Evolutionary conservation across 1,140 invertebrate genomes (phyloP).

Genomic region (Atta cephalotes): DNA sequence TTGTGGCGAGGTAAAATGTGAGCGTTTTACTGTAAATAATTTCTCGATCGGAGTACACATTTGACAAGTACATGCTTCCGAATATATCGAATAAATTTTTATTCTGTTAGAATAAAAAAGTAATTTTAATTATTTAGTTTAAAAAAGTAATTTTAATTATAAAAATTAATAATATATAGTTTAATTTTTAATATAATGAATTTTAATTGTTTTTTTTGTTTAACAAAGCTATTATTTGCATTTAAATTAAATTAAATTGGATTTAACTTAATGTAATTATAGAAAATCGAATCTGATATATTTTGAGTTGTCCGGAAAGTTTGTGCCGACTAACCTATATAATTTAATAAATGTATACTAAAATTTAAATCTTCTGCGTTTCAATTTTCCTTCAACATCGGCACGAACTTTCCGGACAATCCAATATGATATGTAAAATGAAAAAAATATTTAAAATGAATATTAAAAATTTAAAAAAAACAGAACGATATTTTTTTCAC

Average conservation of each 20-base stretch:
- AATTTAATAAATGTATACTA: no score
- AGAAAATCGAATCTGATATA: background rate
- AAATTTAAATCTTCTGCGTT: no score
- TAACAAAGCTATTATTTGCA: background rate
- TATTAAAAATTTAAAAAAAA: background rate
- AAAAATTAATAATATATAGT: background rate
- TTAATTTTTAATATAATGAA: background rate
- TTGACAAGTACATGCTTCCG: background rate
- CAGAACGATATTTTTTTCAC: background rate
- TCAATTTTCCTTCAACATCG: no score
- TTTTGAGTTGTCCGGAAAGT: no score
- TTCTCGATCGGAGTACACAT: background rate
- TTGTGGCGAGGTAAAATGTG: conserved; percentile 1
- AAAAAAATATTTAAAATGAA: background rate
- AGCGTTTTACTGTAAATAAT: conserved; percentile 25
- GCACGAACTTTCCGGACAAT: no score
- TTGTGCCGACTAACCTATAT: no score
- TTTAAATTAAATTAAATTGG: background rate
- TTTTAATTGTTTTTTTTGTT: background rate
- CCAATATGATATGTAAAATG: background rate
- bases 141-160: background rate
- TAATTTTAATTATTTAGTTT: background rate
- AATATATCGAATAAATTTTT: conserved; percentile 11
- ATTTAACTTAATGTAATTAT: background rate
- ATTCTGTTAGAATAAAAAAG: background rate